Conservation (phyloP, 2,113 vertebrate genomes). For the Saccopteryx leptura region DNA sequence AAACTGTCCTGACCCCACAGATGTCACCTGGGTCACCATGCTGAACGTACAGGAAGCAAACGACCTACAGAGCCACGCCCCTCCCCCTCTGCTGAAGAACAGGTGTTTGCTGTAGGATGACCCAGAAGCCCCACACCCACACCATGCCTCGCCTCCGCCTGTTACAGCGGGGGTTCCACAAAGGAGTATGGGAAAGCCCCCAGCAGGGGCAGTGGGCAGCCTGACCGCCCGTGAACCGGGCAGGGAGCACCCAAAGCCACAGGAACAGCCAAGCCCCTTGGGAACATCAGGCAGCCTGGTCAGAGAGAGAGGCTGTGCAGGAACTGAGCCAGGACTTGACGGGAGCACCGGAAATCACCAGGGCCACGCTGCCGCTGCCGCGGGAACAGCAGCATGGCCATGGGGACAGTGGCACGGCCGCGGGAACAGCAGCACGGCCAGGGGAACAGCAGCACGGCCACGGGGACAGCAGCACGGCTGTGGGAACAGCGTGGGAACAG, state of each 20-base stretch:
- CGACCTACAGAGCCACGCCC: rapidly evolving
- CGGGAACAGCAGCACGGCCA: too few species aligned
- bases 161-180: not conserved
- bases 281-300: rapidly evolving
- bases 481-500: too few species aligned
- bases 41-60: too few species aligned
- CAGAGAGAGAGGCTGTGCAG: too few species aligned
- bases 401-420: too few species aligned
- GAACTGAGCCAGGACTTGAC: too few species aligned
- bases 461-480: too few species aligned
- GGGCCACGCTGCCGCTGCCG: not conserved
- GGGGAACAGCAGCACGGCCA: too few species aligned
- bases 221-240: rapidly evolving
- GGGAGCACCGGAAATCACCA: rapidly evolving
- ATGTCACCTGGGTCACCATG: not conserved
- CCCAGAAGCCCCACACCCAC: not conserved
- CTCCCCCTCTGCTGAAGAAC: not conserved
- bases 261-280: rapidly evolving
- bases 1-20: not conserved
- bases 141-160: not conserved
- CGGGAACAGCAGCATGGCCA: not conserved
- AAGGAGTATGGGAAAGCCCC: not conserved
- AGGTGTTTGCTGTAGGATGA: not conserved
- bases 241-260: not conserved
- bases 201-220: rapidly evolving